Evolutionary conservation across 1,140 invertebrate genomes (phyloP).

Genomic region (Chironomus striatipennis): DNA sequence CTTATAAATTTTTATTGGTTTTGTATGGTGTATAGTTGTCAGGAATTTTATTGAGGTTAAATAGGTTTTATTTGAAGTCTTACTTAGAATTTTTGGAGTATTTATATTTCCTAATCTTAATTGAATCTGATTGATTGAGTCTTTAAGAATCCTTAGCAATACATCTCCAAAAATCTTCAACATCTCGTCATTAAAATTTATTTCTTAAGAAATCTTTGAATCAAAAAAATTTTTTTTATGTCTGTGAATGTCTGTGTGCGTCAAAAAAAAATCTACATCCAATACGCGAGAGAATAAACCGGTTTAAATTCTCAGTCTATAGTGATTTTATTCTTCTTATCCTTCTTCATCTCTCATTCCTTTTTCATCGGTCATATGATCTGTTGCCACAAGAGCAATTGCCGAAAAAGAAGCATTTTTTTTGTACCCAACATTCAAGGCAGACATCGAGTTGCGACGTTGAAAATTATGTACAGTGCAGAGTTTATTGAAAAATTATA

Average conservation of each 20-base stretch:
- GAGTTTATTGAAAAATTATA: neutral
- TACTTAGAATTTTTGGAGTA: too few species aligned
- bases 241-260: neutral
- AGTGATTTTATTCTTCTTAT: slow-evolving; percentile 7
- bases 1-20: too few species aligned
- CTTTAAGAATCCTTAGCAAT: too few species aligned
- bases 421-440: neutral
- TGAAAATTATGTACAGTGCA: neutral
- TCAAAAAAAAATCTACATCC: neutral
- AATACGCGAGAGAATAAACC: neutral
- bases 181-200: too few species aligned
- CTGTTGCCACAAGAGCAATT: neutral
- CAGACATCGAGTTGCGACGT: neutral
- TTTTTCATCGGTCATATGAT: slow-evolving; percentile 7
- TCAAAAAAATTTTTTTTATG: neutral
- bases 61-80: too few species aligned
- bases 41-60: too few species aligned
- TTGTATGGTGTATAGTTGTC: too few species aligned
- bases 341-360: slow-evolving; percentile 5
- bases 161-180: too few species aligned
- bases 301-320: neutral
- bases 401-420: neutral
- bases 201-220: too few species aligned
- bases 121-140: neutral
- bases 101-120: neutral